These are phyloP conservation scores for Calyptommatus sinebrachiatus DNA, from an alignment of 2,113 vertebrate species.

Conservation along the genomic window DNA sequence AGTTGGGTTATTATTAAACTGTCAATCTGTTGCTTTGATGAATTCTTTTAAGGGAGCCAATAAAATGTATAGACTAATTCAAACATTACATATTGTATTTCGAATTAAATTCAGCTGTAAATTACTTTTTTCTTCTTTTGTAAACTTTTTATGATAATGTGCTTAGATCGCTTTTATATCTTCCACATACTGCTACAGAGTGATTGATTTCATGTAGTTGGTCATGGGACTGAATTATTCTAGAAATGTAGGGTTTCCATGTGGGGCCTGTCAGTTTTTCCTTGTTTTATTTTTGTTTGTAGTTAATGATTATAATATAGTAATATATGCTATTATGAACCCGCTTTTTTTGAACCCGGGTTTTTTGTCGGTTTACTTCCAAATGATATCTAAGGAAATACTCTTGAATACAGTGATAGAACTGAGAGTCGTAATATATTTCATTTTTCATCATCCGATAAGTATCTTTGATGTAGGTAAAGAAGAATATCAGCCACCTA, in stretches of 20 bases:
- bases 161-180: conserved; percentile 55
- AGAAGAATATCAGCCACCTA: not conserved
- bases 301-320: not conserved
- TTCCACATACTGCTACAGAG: not conserved
- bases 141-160: conserved; percentile 49
- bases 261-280: not conserved
- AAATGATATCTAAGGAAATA: not conserved
- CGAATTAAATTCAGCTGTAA: conserved; percentile 45
- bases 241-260: not conserved
- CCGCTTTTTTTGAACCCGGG: not conserved
- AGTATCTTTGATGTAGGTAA: not conserved
- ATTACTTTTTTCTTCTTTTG: conserved; percentile 58
- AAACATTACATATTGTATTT: conserved; percentile 51
- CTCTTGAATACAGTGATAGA: not conserved
- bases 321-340: not conserved
- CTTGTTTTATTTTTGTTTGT: no score
- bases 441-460: not conserved
- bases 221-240: conserved; percentile 50
- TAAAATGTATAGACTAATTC: conserved; percentile 61
- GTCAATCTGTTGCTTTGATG: conserved; percentile 55
- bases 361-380: not conserved
- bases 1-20: conserved; percentile 60
- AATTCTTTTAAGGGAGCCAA: conserved; percentile 61
- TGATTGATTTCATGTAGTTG: conserved; percentile 46
- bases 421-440: not conserved